A percentile compares a stretch with the other conserved stretches of the same genome.
Conservation (phyloP, 2,797 vertebrate genomes). For the Melanotaenia trifasciata region DNA sequence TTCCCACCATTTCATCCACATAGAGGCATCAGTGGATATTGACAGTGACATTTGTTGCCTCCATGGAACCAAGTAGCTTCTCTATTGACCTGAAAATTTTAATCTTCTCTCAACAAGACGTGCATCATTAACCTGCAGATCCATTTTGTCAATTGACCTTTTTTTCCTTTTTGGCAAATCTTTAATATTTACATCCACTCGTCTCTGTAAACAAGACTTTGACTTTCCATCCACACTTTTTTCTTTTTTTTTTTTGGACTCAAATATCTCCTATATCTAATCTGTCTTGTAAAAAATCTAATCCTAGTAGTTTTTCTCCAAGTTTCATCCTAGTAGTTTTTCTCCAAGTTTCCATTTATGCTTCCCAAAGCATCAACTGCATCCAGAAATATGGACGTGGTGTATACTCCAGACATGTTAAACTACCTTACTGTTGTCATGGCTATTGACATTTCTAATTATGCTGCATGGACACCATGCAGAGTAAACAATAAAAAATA, state of each 20-base stretch:
- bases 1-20: background rate
- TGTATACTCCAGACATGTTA: background rate
- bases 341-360: background rate
- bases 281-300: too few relatives aligned
- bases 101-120: background rate
- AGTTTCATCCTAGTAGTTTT: background rate
- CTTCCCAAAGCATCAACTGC: background rate
- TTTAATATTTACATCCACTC: background rate
- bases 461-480: background rate
- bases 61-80: background rate
- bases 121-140: background rate
- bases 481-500: background rate
- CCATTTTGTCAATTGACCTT: background rate
- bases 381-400: background rate
- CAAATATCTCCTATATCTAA: too few relatives aligned
- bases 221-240: background rate
- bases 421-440: background rate
- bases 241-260: too few relatives aligned
- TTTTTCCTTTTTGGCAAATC: background rate
- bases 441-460: background rate
- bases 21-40: background rate
- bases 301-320: background rate
- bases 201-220: constrained; percentile 1
- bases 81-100: background rate
- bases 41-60: background rate